Conservation (phyloP, 2,113 vertebrate species). For the Paedocypris sp. region DNA sequence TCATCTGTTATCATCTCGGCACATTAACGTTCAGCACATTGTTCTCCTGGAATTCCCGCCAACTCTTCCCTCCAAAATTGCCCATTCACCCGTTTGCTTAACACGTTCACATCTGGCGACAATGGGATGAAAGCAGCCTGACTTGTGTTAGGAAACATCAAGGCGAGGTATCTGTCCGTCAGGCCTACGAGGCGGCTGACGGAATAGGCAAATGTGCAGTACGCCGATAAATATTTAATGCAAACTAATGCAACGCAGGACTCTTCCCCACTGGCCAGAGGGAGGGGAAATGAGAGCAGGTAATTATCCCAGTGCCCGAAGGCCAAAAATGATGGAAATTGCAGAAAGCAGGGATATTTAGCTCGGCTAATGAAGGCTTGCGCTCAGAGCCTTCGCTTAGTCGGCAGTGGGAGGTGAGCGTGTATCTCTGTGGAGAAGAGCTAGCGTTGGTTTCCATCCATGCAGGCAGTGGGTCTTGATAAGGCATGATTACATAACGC, state of each 20-base stretch:
- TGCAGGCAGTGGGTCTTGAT: conserved; percentile 58
- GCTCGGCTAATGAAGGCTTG: conserved; percentile 63
- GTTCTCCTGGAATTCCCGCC: background rate
- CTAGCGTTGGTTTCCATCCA: conserved; percentile 33
- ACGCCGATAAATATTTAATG: conserved; percentile 70
- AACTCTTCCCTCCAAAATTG: background rate
- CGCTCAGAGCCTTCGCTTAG: conserved; percentile 49
- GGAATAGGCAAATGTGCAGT: conserved; percentile 63
- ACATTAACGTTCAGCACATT: conserved; percentile 1
- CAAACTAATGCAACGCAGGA: conserved; percentile 67
- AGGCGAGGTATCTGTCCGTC: conserved; percentile 64
- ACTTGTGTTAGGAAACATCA: conserved; percentile 37
- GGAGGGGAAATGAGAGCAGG: conserved; percentile 64
- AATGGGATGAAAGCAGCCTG: conserved; percentile 6
- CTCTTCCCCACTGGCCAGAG: conserved; percentile 60
- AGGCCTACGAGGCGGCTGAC: conserved; percentile 50
- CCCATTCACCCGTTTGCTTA: conserved; percentile 16
- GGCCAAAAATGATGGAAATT: conserved; percentile 68
- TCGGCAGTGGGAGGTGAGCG: conserved; percentile 30
- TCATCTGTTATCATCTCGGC: background rate
- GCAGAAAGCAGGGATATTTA: conserved; percentile 67
- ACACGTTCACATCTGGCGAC: conserved; percentile 11
- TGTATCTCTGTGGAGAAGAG: background rate
- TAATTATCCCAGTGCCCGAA: conserved; percentile 65
- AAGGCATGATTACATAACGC: conserved; percentile 59